Conservation (phyloP, 1,140 invertebrate genomes). For the Daktulosphaira vitifoliae region DNA sequence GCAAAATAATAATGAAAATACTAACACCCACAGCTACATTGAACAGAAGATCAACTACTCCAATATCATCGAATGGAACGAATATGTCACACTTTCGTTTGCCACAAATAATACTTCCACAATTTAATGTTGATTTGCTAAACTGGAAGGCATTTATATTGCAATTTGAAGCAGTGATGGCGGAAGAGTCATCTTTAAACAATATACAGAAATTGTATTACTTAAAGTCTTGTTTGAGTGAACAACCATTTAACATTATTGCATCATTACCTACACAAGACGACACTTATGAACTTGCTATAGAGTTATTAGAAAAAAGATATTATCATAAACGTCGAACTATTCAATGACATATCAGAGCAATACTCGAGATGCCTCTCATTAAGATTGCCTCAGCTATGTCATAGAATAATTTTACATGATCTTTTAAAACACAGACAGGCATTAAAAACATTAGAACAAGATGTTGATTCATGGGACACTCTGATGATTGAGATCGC, state of each 20-base stretch:
- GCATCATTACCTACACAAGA: not conserved
- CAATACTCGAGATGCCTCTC: not conserved
- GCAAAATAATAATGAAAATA: not conserved
- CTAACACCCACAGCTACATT: not conserved
- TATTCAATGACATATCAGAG: not conserved
- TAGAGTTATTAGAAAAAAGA: not conserved
- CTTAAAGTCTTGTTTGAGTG: not conserved
- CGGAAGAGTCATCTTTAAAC: not conserved
- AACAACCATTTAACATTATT: not conserved
- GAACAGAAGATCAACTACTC: too few relatives aligned
- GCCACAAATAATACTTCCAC: not conserved
- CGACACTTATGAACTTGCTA: not conserved
- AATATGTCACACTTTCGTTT: not conserved
- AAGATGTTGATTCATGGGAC: too few relatives aligned
- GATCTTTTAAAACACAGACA: not conserved
- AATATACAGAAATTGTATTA: not conserved
- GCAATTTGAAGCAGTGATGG: not conserved
- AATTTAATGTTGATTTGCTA: not conserved
- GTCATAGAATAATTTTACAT: not conserved
- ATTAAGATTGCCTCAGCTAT: not conserved
- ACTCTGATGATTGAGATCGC: not conserved
- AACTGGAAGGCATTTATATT: not conserved
- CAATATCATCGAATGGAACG: not conserved
- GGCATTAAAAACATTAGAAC: too few relatives aligned
- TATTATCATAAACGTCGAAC: too few relatives aligned